Conservation (phyloP, 2,797 vertebrate species). For the Artibeus jamaicensis region DNA sequence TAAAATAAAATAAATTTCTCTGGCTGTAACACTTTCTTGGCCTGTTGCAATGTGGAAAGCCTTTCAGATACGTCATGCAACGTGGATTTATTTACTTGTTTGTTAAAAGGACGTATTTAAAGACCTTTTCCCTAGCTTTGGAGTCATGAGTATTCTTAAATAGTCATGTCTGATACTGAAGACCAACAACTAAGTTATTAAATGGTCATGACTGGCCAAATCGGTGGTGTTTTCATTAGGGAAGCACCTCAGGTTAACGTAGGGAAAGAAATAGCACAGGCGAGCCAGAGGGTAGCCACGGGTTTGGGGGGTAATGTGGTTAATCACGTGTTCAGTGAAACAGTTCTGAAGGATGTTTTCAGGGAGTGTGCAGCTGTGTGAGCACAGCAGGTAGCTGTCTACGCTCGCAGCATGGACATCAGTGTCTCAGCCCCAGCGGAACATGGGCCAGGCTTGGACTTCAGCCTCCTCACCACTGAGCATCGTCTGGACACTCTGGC, state of each 20-base stretch:
- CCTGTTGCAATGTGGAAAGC: background rate
- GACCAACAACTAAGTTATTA: background rate
- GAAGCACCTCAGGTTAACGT: background rate
- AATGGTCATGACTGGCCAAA: rapidly evolving
- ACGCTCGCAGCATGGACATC: too few relatives aligned
- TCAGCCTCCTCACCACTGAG: background rate
- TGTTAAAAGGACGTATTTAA: background rate
- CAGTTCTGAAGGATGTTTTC: background rate
- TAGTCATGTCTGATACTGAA: background rate
- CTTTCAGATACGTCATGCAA: background rate
- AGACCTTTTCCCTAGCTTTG: background rate
- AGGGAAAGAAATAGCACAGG: background rate
- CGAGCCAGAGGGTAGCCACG: background rate
- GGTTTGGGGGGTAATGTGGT: rapidly evolving
- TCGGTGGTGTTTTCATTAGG: background rate
- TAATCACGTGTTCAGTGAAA: background rate
- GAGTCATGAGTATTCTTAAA: rapidly evolving
- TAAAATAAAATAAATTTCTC: conserved; percentile 77
- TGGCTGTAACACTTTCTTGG: conserved; percentile 31
- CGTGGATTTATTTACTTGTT: background rate
- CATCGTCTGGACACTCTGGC: background rate
- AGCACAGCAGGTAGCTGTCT: background rate
- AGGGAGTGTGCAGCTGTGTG: background rate
- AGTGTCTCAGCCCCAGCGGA: background rate
- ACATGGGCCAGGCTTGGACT: background rate